Evolutionary conservation across 2,888 invertebrate species (phyloP).

Genomic region (Callyntrura guangdongensis): DNA sequence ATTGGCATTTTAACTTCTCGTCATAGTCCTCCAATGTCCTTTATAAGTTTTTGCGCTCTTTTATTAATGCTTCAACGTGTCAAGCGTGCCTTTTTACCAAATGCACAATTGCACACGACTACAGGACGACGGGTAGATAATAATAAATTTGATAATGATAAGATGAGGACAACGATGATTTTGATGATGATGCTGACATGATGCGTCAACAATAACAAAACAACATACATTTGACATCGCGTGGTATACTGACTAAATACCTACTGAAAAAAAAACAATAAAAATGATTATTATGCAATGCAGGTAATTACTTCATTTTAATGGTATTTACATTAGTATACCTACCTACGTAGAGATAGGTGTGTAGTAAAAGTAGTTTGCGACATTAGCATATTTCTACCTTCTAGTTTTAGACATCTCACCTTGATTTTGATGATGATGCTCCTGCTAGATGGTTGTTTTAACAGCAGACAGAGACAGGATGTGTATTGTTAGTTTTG

Average conservation of each 20-base stretch:
- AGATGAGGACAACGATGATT: constrained; percentile 37
- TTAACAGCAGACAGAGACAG: constrained; percentile 59
- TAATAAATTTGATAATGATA: constrained; percentile 36
- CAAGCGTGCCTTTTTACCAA: not conserved
- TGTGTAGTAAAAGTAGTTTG: not conserved
- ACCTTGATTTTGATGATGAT: constrained; percentile 63
- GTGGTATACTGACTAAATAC: constrained; percentile 10
- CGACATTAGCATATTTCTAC: constrained; percentile 58
- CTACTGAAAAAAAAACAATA: constrained; percentile 34
- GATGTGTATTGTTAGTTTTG: constrained; percentile 22
- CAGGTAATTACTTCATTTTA: constrained; percentile 70
- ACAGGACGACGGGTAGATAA: not conserved
- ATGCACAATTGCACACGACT: too few species aligned
- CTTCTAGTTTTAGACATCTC: constrained; percentile 31
- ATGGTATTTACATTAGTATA: constrained; percentile 35
- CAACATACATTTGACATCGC: not conserved
- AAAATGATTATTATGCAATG: constrained; percentile 67
- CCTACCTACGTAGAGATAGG: too few species aligned
- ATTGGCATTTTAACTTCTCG: too few species aligned
- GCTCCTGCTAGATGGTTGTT: constrained; percentile 9
- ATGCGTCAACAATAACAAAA: constrained; percentile 41
- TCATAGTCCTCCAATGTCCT: not conserved
- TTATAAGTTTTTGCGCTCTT: not conserved
- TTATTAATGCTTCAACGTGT: not conserved
- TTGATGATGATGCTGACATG: constrained; percentile 43